Base-by-base conservation (phyloP, 1,140 invertebrate species). In the Bombus superbus region DNA sequence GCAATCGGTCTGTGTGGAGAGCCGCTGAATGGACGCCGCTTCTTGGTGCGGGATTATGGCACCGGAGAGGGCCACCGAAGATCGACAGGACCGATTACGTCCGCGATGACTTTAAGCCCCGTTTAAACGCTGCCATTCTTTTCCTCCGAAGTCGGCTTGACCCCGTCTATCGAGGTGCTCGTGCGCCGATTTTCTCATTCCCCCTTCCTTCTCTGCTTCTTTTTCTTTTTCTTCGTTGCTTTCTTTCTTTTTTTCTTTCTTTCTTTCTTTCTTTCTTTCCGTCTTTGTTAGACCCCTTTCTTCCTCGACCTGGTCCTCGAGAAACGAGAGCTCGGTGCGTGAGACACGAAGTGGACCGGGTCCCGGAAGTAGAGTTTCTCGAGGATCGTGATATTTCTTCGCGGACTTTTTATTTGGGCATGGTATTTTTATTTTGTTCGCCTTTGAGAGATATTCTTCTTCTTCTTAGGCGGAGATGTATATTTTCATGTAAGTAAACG, bases 51-150 rank as follows among this genome's bases (percentile, higher is more conserved):
- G 86, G 89, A 90, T 90, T 90, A 90, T 73, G 79, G 87, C 71
- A 83, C 40, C 35, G 57, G 71, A 57, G 85, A 80, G 74, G 53
- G 40, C 87, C 75, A 86, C 81, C 62, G 85, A 85, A 92, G 91
- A 92, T 92, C 88, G 90, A 92, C 88, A 92, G 66, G 83, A 8
- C 76, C 82, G 91, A 92, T 92, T 92, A 88, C 86, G 90, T 92
- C 83, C 80, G 81, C 85, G 85, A 76, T 92, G 91, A 90, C 88
- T 92, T 90, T 92, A 89, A 92, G 90, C 88, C 82, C 38, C 35
- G 57, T 91, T 90, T 90, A 90, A 90, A 90, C 53, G 88, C 75
- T 90, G 89, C 89, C 77, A 90, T 90, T 90, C 89, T 86, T 86
- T 86, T 82, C n/a, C 59, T 72, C 69, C 69, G 78, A 32, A 42